A percentile compares a stretch with the other conserved stretches of the same genome.
Conservation (phyloP, 2,113 vertebrate genomes). For the Rostratula benghalensis region DNA sequence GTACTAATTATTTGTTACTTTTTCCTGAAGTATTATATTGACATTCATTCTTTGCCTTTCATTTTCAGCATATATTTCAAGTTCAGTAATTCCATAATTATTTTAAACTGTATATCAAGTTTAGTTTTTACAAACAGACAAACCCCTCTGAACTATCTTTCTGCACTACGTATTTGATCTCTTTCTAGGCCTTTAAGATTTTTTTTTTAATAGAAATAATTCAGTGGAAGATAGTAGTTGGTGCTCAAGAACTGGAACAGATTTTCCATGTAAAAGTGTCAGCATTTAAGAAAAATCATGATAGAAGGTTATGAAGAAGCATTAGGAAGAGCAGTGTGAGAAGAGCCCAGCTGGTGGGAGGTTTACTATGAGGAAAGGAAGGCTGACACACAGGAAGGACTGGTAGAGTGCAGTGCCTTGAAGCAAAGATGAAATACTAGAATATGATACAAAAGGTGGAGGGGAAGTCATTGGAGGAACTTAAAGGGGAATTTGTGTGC, state of each 20-base stretch:
- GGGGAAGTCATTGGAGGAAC: constrained; percentile 18
- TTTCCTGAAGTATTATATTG: not conserved
- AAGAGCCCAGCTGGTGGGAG: constrained; percentile 10
- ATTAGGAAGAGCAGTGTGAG: constrained; percentile 1
- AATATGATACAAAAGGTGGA: not conserved
- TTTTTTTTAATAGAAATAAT: not conserved
- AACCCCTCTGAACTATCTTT: accelerated
- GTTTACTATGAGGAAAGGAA: not conserved
- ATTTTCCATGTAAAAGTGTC: not conserved
- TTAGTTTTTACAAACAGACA: not conserved
- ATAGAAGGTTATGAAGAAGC: constrained; percentile 14
- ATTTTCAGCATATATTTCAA: not conserved
- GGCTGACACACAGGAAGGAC: not conserved
- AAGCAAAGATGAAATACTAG: constrained; percentile 32
- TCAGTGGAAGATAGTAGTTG: not conserved
- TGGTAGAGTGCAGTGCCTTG: constrained; percentile 12
- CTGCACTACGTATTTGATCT: not conserved
- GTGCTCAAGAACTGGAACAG: not conserved
- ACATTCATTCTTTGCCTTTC: not conserved
- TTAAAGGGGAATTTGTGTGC: not conserved
- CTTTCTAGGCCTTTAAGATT: not conserved
- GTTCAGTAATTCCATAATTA: not conserved
- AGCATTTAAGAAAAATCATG: constrained; percentile 14
- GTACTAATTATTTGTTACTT: not conserved
- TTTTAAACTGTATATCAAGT: not conserved